phyloP scores from a whole-genome alignment of 2,888 invertebrate genomes.

The Aphidoletes aphidimyza region DNA sequence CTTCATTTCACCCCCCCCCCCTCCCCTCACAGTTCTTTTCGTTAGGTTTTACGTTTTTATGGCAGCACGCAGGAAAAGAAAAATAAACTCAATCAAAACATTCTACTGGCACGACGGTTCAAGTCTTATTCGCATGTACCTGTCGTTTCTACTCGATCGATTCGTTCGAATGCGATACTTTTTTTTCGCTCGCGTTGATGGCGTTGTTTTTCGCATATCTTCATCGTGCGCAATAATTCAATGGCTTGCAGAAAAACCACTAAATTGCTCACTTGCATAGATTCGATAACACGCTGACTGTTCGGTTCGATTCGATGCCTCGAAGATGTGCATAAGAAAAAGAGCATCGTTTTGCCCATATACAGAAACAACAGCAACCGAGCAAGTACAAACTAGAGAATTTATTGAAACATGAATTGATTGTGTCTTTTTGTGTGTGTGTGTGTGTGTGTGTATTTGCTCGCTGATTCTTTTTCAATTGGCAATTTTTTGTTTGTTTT shows the following conservation, averaged over 20 bases:
- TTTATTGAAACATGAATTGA: conserved; percentile 51
- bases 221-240: conserved; percentile 28
- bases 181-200: not conserved
- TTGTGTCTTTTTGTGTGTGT: conserved; percentile 43
- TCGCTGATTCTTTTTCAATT: not conserved
- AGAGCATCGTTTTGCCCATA: not conserved
- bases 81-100: too few species aligned
- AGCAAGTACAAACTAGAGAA: conserved; percentile 27
- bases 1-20: too few species aligned
- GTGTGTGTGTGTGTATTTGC: too few species aligned
- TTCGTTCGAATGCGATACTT: conserved; percentile 29
- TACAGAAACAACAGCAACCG: not conserved
- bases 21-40: too few species aligned
- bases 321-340: not conserved
- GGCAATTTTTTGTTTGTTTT: not conserved
- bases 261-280: conserved; percentile 29
- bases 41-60: too few species aligned
- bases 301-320: not conserved
- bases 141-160: conserved; percentile 49
- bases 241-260: not conserved
- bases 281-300: not conserved
- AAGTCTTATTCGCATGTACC: conserved; percentile 51
- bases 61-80: too few species aligned
- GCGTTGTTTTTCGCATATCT: not conserved
- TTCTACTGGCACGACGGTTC: too few species aligned